phyloP scores from a whole-genome alignment of 2,113 vertebrate genomes.

The Podocnemis expansa region DNA sequence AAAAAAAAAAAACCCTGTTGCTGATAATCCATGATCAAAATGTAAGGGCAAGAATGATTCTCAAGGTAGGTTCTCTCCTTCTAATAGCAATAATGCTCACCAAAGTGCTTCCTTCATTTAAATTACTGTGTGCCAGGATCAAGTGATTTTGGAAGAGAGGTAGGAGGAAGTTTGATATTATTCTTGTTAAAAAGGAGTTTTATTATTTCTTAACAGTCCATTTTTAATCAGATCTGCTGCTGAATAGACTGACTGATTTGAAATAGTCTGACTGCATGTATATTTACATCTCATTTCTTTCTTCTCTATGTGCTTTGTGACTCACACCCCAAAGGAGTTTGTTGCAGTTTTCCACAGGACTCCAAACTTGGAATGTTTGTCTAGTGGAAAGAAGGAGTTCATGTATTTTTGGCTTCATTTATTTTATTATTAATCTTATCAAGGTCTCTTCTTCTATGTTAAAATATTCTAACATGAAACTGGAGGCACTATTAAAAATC shows the following conservation, averaged over 20 bases:
- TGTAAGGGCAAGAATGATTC: background rate
- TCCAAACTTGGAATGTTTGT: background rate
- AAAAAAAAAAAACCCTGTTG: constrained; percentile 34
- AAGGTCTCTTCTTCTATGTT: constrained; percentile 12
- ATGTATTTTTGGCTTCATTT: background rate
- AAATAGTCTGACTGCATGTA: background rate
- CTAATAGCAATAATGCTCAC: background rate
- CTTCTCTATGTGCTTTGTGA: background rate
- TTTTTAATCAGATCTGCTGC: background rate
- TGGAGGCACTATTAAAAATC: background rate
- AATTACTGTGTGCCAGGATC: background rate
- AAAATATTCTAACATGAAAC: background rate
- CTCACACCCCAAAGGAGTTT: background rate
- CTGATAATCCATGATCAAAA: constrained; percentile 19
- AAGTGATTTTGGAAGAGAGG: background rate
- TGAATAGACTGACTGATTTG: background rate
- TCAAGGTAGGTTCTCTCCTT: background rate
- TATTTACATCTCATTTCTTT: background rate
- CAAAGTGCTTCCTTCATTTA: constrained; percentile 2
- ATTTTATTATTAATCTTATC: background rate
- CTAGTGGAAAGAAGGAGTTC: background rate
- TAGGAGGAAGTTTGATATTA: background rate
- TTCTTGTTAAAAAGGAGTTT: background rate
- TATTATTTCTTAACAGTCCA: background rate
- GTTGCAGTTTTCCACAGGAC: background rate